Conservation (phyloP, 1,140 invertebrate species). For the Cydia strobilella region DNA sequence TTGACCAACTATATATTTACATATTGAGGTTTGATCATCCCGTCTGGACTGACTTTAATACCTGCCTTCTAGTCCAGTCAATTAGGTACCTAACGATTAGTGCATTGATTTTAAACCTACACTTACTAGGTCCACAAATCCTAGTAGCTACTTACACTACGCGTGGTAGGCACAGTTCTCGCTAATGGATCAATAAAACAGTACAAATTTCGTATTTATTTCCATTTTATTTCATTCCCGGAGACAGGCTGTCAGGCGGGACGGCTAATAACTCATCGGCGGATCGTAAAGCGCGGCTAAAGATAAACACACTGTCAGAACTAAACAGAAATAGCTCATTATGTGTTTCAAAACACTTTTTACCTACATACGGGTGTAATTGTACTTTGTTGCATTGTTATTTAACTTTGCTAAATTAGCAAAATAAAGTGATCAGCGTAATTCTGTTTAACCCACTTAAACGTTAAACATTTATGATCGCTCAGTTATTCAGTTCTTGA, state of each 20-base stretch:
- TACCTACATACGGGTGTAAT: constrained; percentile 26
- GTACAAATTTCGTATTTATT: constrained; percentile 40
- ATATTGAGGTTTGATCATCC: too few relatives aligned
- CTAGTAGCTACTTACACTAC: background rate
- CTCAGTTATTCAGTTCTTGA: background rate
- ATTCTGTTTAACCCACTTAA: background rate
- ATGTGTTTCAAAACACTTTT: constrained; percentile 46
- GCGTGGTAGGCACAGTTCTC: constrained; percentile 15
- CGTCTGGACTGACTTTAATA: too few relatives aligned
- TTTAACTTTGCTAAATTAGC: background rate
- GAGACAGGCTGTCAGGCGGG: constrained; percentile 69
- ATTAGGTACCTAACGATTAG: too few relatives aligned
- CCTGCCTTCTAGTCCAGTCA: too few relatives aligned
- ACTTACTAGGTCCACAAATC: background rate
- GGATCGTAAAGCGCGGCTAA: constrained; percentile 71
- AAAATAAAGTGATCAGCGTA: background rate
- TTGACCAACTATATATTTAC: too few relatives aligned
- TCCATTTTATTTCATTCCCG: constrained; percentile 62
- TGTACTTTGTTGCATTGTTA: background rate
- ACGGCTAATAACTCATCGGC: constrained; percentile 70
- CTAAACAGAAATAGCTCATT: constrained; percentile 61
- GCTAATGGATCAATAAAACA: constrained; percentile 27
- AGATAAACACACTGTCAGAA: constrained; percentile 70
- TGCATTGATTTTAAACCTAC: too few relatives aligned
- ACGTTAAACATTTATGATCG: background rate